Evolutionary conservation across 1,140 invertebrate species (phyloP).

Genomic region (Charaxes varanes): DNA sequence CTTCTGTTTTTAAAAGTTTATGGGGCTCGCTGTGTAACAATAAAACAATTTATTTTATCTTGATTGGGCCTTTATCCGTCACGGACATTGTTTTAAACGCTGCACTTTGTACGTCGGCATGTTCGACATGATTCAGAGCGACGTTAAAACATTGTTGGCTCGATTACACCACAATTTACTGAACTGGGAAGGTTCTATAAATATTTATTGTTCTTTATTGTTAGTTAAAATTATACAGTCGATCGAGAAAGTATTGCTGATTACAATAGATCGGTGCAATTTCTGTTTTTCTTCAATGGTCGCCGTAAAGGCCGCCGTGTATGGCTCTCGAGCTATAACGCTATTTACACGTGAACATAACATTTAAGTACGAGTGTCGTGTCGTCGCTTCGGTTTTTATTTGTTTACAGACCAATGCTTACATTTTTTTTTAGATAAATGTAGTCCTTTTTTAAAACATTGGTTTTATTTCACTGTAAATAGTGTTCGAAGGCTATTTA

Average conservation of each 20-base stretch:
- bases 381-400: no score
- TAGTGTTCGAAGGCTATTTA: no score
- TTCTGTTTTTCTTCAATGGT: conserved; percentile 4
- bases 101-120: conserved; percentile 43
- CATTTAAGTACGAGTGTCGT: no score
- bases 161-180: conserved; percentile 59
- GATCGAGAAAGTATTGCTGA: conserved; percentile 32
- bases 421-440: no score
- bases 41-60: conserved; percentile 58
- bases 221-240: conserved; percentile 43
- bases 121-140: conserved; percentile 26
- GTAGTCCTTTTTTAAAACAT: no score
- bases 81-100: conserved; percentile 37
- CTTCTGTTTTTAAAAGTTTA: conserved; percentile 40
- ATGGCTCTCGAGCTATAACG: no score
- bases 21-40: conserved; percentile 34
- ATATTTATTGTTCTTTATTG: conserved; percentile 59
- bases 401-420: no score
- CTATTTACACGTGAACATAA: no score
- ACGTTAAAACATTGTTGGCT: conserved; percentile 56
- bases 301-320: no score
- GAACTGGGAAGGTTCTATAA: conserved; percentile 52
- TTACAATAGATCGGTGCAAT: conserved; percentile 30
- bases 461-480: no score
- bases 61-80: conserved; percentile 52